Conservation (phyloP, 2,888 invertebrate species). For the Cartodere bifasciata region DNA sequence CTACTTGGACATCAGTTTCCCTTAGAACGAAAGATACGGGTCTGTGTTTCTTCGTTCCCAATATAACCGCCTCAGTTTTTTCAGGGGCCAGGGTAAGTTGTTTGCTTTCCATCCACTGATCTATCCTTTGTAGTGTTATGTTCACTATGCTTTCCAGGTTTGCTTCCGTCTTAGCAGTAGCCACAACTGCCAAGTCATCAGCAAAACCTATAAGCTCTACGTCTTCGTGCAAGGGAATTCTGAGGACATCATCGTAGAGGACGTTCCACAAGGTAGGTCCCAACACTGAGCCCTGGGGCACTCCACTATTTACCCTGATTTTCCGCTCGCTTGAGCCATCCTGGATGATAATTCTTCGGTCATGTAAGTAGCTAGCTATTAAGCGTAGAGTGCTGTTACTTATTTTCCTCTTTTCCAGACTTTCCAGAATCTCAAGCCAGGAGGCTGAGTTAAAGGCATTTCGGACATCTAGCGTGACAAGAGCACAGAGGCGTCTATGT, state of each 20-base stretch:
- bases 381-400: constrained; percentile 4
- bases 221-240: constrained; percentile 1
- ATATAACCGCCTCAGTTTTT: constrained; percentile 11
- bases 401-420: constrained; percentile 3
- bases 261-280: constrained; percentile 11
- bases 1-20: neutral
- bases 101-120: constrained; percentile 3
- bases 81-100: constrained; percentile 6
- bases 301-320: constrained; percentile 7
- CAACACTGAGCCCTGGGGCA: constrained; percentile 13
- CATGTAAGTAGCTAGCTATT: constrained; percentile 6
- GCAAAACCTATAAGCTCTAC: constrained; percentile 5
- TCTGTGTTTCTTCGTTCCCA: constrained; percentile 1
- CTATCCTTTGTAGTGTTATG: neutral
- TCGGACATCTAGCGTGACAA: constrained; percentile 9
- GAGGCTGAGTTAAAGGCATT: constrained; percentile 8
- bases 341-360: constrained; percentile 1
- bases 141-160: neutral
- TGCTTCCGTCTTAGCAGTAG: constrained; percentile 2
- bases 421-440: constrained; percentile 9
- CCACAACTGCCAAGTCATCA: constrained; percentile 7
- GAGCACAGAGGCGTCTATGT: constrained; percentile 2
- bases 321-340: neutral
- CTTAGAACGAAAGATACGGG: constrained; percentile 1
- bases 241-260: constrained; percentile 10